A percentile compares a stretch with the other conserved stretches of the same genome.
phyloP scores from a whole-genome alignment of 2,888 invertebrate genomes.

The Nomada hirtipes region DNA sequence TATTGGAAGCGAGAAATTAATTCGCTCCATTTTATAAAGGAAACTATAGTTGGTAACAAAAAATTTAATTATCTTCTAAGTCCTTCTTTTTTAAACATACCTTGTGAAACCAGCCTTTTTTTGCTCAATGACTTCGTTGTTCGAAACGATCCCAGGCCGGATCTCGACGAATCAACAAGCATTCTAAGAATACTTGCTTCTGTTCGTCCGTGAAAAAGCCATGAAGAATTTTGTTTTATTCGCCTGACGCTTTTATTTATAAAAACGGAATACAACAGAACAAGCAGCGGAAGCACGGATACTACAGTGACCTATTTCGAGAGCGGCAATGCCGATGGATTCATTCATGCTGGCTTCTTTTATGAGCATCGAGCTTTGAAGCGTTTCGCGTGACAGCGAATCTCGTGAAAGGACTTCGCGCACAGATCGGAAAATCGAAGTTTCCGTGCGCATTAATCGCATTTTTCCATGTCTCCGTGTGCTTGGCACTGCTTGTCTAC shows the following conservation, averaged over 20 bases:
- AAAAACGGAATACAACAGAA: conserved; percentile 10
- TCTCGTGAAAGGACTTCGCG: conserved; percentile 22
- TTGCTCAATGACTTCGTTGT: background rate
- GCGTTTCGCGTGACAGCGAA: conserved; percentile 27
- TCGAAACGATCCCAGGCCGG: background rate
- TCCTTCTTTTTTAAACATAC: too few species aligned
- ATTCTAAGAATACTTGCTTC: background rate
- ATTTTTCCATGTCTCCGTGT: background rate
- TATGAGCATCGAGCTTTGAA: conserved; percentile 41
- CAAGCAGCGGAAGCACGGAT: conserved; percentile 21
- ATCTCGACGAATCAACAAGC: background rate
- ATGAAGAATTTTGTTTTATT: background rate
- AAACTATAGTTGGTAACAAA: too few species aligned
- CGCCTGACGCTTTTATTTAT: background rate
- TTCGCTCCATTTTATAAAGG: too few species aligned
- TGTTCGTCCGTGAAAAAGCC: background rate
- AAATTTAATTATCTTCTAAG: too few species aligned
- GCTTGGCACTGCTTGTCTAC: background rate
- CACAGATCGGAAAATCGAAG: conserved; percentile 26
- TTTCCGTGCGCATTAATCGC: conserved; percentile 3
- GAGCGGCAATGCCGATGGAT: conserved; percentile 74
- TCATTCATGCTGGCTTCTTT: conserved; percentile 64
- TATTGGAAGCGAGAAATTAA: too few species aligned
- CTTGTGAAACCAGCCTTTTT: too few species aligned
- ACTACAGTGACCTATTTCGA: conserved; percentile 73